Evolutionary conservation across 2,113 vertebrate genomes (phyloP).

Genomic region (Vulpes ferrilata): DNA sequence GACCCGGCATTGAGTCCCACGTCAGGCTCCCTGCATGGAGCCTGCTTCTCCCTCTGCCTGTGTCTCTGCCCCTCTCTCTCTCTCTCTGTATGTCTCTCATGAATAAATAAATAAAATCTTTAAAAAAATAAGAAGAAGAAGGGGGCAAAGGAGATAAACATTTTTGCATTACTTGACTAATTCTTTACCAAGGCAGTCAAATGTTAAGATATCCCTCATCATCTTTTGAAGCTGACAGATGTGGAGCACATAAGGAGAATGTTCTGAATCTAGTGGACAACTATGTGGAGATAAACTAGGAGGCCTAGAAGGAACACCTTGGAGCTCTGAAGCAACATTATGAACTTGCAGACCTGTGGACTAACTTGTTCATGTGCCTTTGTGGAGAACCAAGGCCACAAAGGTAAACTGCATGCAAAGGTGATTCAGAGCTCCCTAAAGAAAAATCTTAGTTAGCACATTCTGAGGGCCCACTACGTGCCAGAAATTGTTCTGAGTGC

Average conservation of each 20-base stretch:
- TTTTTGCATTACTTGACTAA: not conserved
- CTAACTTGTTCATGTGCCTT: not conserved
- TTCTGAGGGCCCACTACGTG: not conserved
- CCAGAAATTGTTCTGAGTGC: not conserved
- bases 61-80: no score
- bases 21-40: no score
- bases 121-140: no score
- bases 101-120: no score
- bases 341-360: not conserved
- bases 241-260: not conserved
- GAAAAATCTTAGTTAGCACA: not conserved
- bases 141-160: not conserved
- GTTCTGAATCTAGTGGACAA: not conserved
- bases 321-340: not conserved
- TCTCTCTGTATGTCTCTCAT: no score
- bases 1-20: no score
- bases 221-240: not conserved
- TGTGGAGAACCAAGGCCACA: not conserved
- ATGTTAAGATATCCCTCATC: not conserved
- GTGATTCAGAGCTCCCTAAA: not conserved
- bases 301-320: not conserved
- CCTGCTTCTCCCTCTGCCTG: no score
- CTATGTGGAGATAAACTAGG: not conserved
- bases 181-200: not conserved
- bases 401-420: not conserved